Conservation (phyloP, 2,888 invertebrate species). For the Dynastes grantii region DNA sequence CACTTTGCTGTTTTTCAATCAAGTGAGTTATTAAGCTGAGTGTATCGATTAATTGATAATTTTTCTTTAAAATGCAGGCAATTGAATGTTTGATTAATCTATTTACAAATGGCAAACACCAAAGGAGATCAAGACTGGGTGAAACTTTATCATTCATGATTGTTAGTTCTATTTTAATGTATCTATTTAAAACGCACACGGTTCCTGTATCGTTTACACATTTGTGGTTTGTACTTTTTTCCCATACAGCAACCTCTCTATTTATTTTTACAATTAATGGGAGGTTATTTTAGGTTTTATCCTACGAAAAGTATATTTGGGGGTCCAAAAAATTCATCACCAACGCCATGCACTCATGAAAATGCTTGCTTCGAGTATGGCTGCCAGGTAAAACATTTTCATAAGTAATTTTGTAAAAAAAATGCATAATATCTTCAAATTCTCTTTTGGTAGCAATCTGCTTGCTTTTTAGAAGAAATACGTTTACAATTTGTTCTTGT, state of each 20-base stretch:
- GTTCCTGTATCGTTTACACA: slow-evolving; percentile 52
- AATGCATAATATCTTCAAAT: too few species aligned
- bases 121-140: slow-evolving; percentile 54
- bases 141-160: slow-evolving; percentile 61
- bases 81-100: slow-evolving; percentile 57
- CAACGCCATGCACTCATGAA: slow-evolving; percentile 48
- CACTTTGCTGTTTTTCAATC: slow-evolving; percentile 62
- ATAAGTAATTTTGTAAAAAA: too few species aligned
- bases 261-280: neutral
- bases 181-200: slow-evolving; percentile 54
- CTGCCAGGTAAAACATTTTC: slow-evolving; percentile 45
- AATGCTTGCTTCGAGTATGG: slow-evolving; percentile 52
- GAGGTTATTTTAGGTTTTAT: slow-evolving; percentile 59
- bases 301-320: slow-evolving; percentile 11
- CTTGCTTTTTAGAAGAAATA: too few species aligned
- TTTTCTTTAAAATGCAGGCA: slow-evolving; percentile 52
- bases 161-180: slow-evolving; percentile 59
- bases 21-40: slow-evolving; percentile 55
- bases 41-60: neutral
- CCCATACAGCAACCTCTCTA: neutral
- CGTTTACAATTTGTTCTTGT: too few species aligned
- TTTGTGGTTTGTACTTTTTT: slow-evolving; percentile 58
- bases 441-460: too few species aligned
- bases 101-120: slow-evolving; percentile 52
- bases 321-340: neutral